Base-by-base conservation (phyloP, 2,888 invertebrate genomes). In the Mesorhabditis belari region DNA sequence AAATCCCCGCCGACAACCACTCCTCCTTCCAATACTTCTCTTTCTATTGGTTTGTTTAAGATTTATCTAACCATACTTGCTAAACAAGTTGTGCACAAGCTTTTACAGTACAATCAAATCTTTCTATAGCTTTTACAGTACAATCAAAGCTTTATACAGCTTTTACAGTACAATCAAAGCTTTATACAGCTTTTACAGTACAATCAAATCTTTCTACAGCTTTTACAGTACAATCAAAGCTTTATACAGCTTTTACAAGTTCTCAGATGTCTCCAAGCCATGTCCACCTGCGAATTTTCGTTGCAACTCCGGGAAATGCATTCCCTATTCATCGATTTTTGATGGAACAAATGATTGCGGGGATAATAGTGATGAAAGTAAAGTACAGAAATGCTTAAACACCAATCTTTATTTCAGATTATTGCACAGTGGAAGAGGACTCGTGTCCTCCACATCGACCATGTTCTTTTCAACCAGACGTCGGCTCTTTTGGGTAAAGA, bases 321-420 rank as follows among this genome's bases (percentile, higher is more conserved):
- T 74, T 0, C 59, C 59, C 4, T 63, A 63, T 4, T 28, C 49
- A n/a, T 54, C 24, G 28, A 70, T 75, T 17, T 29, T 74, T n/a
- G 70, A 75, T 24, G 74, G 71, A 25, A 59, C 62, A 12, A 61
- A 69, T 12, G 69, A 75, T 56, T 75, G 75, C 55, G 49, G 44
- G 5, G 70, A 70, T 62, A 59, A 60, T 17, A 60, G 57, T 24
- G 75, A 75, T 63, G 73, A 70, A 35, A 65, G 74, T 65, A 12
- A 23, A 23, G 24, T 28, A 56, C 23, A 17, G 24, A 50, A 60
- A 27, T 19, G 3, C 24, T 19, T 17, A 35, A 17, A 3, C 29
- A 28, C n/a, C n/a, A 49, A 26, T 21, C 26, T 25, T 49, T 19
- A 19, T 50, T 53, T 24, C 52, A 67, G 67, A 65, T 26, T 67